phyloP scores from a whole-genome alignment of 2,797 vertebrate species.

The Cygnus olor region DNA sequence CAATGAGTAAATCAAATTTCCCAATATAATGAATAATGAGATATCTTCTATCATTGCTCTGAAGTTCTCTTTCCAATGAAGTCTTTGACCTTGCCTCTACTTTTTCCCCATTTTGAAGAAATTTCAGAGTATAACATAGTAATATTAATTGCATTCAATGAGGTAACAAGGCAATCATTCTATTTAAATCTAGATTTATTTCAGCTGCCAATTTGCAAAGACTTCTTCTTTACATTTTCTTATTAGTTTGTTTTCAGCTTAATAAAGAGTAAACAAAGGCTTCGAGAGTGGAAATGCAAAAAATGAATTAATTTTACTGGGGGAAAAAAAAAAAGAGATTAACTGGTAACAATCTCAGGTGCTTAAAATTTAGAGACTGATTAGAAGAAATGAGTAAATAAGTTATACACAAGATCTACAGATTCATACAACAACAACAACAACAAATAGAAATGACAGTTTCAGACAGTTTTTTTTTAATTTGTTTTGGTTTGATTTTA shows the following conservation, averaged over 20 bases:
- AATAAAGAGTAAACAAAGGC: neutral
- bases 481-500: neutral
- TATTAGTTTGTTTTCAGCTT: neutral
- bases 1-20: neutral
- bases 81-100: neutral
- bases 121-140: neutral
- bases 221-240: neutral
- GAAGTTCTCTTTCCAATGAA: neutral
- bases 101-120: neutral
- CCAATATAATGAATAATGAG: neutral
- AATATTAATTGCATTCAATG: neutral
- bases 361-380: neutral
- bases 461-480: neutral
- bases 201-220: neutral
- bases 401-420: neutral
- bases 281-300: neutral
- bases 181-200: neutral
- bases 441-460: neutral
- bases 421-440: neutral
- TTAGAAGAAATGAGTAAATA: neutral
- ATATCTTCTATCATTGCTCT: neutral
- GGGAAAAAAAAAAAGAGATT: neutral
- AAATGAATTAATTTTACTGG: neutral
- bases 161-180: fast-evolving
- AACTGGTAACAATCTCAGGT: neutral